These are phyloP conservation scores for Artibeus jamaicensis DNA, from an alignment of 2,797 vertebrate species.

Conservation along the genomic window DNA sequence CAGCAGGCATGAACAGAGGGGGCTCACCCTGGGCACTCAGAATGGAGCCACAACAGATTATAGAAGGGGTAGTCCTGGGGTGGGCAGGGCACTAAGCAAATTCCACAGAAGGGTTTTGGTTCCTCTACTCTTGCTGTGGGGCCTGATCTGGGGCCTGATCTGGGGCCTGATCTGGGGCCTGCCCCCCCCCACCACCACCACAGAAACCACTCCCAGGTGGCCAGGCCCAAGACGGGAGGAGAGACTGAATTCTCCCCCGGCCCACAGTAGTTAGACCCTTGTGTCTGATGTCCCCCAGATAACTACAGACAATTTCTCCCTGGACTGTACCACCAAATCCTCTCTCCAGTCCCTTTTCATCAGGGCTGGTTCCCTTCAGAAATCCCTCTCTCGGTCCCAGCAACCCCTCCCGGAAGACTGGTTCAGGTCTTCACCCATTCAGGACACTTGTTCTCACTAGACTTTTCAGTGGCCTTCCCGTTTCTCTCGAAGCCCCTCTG, in stretches of 20 bases:
- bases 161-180: too few relatives aligned
- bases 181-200: neutral
- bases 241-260: neutral
- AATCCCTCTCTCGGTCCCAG: neutral
- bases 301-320: neutral
- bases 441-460: neutral
- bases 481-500: neutral
- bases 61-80: neutral
- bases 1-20: neutral
- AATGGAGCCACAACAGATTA: too few relatives aligned
- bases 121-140: neutral
- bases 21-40: neutral
- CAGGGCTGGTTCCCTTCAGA: neutral
- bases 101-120: neutral
- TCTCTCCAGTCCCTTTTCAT: neutral
- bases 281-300: neutral
- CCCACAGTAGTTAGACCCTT: neutral
- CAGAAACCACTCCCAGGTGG: neutral
- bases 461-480: neutral
- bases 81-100: neutral
- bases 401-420: too few relatives aligned
- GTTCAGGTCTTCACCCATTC: neutral
- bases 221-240: neutral
- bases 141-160: too few relatives aligned
- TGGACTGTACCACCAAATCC: neutral